Conservation (phyloP, 2,888 invertebrate genomes). For the Caenorhabditis zanzibari region DNA sequence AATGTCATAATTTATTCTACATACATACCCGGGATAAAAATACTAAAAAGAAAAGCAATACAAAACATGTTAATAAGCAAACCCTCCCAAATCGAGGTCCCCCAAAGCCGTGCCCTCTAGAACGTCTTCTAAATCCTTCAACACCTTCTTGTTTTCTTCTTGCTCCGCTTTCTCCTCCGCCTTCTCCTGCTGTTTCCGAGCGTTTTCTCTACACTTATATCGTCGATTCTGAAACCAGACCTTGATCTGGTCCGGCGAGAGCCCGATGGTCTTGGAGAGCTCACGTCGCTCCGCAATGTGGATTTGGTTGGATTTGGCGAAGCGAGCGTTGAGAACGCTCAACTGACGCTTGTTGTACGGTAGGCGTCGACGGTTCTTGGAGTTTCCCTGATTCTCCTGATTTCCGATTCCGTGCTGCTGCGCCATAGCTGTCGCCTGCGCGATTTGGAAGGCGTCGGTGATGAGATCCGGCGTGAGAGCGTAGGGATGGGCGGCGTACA, state of each 20-base stretch:
- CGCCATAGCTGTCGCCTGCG: no score
- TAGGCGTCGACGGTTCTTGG: slow-evolving; percentile 1
- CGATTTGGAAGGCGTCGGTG: no score
- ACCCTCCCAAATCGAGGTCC: no score
- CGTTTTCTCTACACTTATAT: slow-evolving; percentile 34
- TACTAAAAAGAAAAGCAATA: no score
- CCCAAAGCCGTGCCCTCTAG: no score
- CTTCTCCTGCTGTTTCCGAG: not conserved
- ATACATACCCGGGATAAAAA: no score
- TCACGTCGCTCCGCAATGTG: slow-evolving; percentile 20
- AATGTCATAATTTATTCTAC: no score
- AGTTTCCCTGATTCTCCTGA: not conserved
- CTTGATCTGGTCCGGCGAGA: slow-evolving; percentile 52
- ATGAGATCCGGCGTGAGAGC: not conserved
- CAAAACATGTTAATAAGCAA: no score
- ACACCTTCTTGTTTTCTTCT: not conserved
- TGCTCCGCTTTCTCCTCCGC: not conserved
- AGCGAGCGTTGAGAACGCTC: not conserved
- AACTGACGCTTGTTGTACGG: slow-evolving; percentile 33
- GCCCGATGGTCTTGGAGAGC: slow-evolving; percentile 13
- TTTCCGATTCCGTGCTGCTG: no score
- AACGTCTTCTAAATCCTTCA: not conserved
- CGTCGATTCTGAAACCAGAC: slow-evolving; percentile 68
- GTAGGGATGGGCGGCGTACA: not conserved
- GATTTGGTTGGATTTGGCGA: slow-evolving; percentile 11